Conservation (phyloP, 2,113 vertebrate genomes). For the Dicaeum eximium region DNA sequence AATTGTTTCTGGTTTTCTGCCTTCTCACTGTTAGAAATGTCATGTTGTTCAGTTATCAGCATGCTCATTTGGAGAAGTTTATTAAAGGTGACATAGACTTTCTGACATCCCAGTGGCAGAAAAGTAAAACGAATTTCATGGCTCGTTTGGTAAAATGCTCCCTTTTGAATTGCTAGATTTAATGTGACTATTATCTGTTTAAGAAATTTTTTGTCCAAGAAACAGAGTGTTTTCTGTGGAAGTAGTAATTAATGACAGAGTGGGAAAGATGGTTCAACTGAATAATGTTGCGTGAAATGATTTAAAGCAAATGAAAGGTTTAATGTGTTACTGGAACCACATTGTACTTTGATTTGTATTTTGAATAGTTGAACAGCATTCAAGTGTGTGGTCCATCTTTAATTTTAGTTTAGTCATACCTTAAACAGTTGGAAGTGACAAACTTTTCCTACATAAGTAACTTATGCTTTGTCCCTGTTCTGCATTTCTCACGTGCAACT, state of each 20-base stretch:
- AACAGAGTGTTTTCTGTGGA: neutral
- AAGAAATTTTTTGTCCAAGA: neutral
- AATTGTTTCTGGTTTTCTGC: slow-evolving; percentile 58
- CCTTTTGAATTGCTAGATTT: slow-evolving; percentile 12
- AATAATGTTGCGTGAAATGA: neutral
- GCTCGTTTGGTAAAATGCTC: slow-evolving; percentile 29
- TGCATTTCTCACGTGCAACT: neutral
- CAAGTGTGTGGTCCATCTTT: neutral
- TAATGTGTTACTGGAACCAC: neutral
- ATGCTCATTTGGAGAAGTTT: slow-evolving; percentile 47
- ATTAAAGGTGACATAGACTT: slow-evolving; percentile 40
- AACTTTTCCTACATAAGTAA: neutral
- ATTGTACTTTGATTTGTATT: neutral
- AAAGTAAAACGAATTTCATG: slow-evolving; percentile 37
- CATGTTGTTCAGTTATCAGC: slow-evolving; percentile 47
- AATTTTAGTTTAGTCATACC: neutral
- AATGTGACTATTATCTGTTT: slow-evolving; percentile 10
- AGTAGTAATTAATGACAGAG: neutral
- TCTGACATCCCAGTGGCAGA: slow-evolving; percentile 38
- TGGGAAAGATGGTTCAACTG: neutral
- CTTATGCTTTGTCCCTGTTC: neutral
- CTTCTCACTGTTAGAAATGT: slow-evolving; percentile 47
- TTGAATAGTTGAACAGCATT: neutral
- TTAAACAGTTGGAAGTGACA: neutral
- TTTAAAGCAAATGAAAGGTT: neutral